These are phyloP conservation scores for Drosophila bocqueti DNA, from an alignment of 1,140 invertebrate genomes.

Conservation along the genomic window DNA sequence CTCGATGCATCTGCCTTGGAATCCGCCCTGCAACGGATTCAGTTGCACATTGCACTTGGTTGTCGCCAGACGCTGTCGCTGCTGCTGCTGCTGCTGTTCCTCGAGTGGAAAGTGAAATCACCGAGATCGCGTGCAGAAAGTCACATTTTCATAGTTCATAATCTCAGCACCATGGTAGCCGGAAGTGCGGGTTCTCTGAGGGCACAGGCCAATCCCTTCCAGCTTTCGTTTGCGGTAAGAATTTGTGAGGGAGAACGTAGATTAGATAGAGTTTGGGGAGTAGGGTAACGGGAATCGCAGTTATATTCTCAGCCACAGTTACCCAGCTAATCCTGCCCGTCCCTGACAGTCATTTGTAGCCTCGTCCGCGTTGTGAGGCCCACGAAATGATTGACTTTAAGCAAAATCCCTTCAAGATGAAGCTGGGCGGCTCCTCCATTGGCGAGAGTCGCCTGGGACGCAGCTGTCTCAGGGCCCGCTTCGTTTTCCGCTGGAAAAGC, in stretches of 20 bases:
- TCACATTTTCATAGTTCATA: constrained; percentile 58
- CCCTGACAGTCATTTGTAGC: constrained; percentile 45
- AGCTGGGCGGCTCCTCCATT: constrained; percentile 58
- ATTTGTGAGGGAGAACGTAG: not conserved
- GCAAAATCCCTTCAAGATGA: constrained; percentile 84
- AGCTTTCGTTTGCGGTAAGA: constrained; percentile 81
- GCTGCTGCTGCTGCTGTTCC: constrained; percentile 28
- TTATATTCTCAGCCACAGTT: constrained; percentile 5
- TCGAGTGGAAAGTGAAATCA: constrained; percentile 69
- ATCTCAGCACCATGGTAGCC: constrained; percentile 68
- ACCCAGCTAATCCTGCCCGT: not conserved
- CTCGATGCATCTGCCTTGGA: constrained; percentile 40
- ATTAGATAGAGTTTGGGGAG: not conserved
- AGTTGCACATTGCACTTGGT: constrained; percentile 76
- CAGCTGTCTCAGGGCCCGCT: constrained; percentile 74
- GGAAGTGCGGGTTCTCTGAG: constrained; percentile 60
- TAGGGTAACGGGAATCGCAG: constrained; percentile 7
- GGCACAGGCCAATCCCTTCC: constrained; percentile 62
- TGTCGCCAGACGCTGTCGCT: constrained; percentile 34
- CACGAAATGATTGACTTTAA: constrained; percentile 79
- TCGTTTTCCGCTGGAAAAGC: constrained; percentile 84
- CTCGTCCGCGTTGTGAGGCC: constrained; percentile 43
- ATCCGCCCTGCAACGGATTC: constrained; percentile 35
- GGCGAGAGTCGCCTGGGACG: constrained; percentile 71
- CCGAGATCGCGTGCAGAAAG: constrained; percentile 59